Percentiles rank a stretch among this genome's conserved stretches.
phyloP scores from a whole-genome alignment of 2,888 invertebrate species.

The Temnothorax unifasciatus region DNA sequence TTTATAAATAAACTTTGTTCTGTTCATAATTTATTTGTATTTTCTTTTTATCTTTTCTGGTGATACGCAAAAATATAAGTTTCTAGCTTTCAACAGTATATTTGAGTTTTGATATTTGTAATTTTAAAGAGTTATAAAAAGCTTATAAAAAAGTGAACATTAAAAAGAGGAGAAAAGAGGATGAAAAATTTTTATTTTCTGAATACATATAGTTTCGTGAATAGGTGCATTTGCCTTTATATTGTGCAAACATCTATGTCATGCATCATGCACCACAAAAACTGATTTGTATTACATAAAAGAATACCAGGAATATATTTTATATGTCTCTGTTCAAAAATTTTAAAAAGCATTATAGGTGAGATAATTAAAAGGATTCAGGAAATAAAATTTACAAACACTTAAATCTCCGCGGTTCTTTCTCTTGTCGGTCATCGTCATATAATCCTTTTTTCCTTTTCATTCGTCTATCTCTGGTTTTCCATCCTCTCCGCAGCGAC shows the following conservation, averaged over 20 bases:
- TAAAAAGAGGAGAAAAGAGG: background rate
- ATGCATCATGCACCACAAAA: background rate
- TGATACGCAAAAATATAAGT: background rate
- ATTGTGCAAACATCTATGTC: background rate
- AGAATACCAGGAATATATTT: background rate
- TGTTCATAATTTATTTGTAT: background rate
- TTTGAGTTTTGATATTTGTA: background rate
- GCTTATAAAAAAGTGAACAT: slow-evolving; percentile 1
- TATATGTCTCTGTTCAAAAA: background rate
- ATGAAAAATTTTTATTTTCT: background rate
- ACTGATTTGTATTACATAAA: background rate
- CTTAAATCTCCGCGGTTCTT: slow-evolving; percentile 12
- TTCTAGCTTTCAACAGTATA: too few relatives aligned
- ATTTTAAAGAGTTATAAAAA: background rate
- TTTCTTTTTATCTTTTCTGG: background rate
- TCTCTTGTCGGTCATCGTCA: slow-evolving; percentile 4
- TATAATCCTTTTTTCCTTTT: slow-evolving; percentile 10
- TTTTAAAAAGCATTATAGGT: background rate
- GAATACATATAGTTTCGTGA: background rate
- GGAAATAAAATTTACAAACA: slow-evolving; percentile 25
- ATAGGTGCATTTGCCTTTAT: background rate
- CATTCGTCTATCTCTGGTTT: slow-evolving; percentile 43
- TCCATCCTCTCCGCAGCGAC: slow-evolving; percentile 31
- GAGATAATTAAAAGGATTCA: background rate
- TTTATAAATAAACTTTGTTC: background rate